These are phyloP conservation scores for Fulica atra DNA, from an alignment of 2,113 vertebrate species.

Conservation along the genomic window DNA sequence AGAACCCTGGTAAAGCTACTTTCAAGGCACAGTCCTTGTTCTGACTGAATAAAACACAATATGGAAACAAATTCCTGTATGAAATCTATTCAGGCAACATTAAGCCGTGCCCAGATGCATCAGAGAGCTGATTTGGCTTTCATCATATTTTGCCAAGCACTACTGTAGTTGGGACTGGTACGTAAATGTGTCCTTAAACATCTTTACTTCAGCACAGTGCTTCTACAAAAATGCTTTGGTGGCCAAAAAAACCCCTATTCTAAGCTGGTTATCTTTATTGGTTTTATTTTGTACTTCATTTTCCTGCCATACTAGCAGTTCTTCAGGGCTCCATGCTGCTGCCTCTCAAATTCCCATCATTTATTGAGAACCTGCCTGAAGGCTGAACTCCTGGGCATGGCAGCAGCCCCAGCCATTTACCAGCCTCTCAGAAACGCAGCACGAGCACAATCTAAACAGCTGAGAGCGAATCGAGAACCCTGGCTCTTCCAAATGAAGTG, in stretches of 20 bases:
- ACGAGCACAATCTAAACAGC: not conserved
- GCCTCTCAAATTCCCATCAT: not conserved
- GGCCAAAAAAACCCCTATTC: not conserved
- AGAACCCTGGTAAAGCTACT: not conserved
- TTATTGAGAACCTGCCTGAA: conserved; percentile 45
- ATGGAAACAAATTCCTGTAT: not conserved
- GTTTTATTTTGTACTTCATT: not conserved
- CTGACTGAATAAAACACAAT: not conserved
- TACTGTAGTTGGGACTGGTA: not conserved
- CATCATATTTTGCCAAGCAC: not conserved
- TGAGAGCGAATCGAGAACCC: not conserved
- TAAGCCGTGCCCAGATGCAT: not conserved
- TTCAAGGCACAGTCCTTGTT: not conserved
- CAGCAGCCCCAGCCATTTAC: not conserved
- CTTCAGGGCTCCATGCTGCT: not conserved
- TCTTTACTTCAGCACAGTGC: not conserved
- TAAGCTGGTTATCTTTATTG: not conserved
- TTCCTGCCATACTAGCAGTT: not conserved
- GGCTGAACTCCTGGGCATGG: not conserved
- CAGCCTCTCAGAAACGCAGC: not conserved
- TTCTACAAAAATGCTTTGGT: not conserved
- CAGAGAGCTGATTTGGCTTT: not conserved
- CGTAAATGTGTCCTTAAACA: not conserved
- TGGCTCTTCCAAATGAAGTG: not conserved
- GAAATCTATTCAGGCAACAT: not conserved